A percentile compares a stretch with the other conserved stretches of the same genome.
These are phyloP conservation scores for Calcarius ornatus DNA, from an alignment of 2,113 vertebrate species.

Conservation along the genomic window DNA sequence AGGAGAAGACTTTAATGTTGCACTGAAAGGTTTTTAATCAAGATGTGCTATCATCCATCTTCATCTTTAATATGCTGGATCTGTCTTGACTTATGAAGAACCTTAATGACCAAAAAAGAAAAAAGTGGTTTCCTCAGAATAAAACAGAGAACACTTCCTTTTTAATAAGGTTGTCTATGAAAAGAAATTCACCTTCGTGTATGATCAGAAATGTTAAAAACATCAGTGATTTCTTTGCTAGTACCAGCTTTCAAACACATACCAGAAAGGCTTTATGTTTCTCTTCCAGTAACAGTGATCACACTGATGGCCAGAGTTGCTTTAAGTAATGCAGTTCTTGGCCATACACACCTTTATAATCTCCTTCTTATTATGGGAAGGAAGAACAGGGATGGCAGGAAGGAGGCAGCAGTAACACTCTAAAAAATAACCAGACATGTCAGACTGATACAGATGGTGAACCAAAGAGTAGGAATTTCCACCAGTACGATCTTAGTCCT, in stretches of 20 bases:
- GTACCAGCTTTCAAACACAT: background rate
- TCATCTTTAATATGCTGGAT: background rate
- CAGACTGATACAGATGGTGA: background rate
- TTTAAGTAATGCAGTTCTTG: background rate
- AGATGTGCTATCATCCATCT: background rate
- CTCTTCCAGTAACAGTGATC: background rate
- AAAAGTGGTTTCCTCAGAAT: background rate
- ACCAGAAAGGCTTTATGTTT: background rate
- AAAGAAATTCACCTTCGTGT: background rate
- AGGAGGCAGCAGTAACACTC: background rate
- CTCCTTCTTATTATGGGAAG: background rate
- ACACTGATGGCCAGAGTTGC: background rate
- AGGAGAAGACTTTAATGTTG: background rate
- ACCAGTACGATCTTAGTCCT: background rate
- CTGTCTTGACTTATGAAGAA: background rate
- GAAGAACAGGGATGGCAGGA: background rate
- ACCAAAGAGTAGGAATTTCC: background rate
- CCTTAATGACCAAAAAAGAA: background rate
- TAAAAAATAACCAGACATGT: background rate
- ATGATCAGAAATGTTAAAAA: background rate
- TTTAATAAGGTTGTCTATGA: background rate
- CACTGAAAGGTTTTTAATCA: slow-evolving; percentile 16
- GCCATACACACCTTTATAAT: background rate
- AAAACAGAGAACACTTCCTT: background rate
- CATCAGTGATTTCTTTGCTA: background rate